These are phyloP conservation scores for Priocnemis perturbator DNA, from an alignment of 2,888 invertebrate genomes.

Conservation along the genomic window DNA sequence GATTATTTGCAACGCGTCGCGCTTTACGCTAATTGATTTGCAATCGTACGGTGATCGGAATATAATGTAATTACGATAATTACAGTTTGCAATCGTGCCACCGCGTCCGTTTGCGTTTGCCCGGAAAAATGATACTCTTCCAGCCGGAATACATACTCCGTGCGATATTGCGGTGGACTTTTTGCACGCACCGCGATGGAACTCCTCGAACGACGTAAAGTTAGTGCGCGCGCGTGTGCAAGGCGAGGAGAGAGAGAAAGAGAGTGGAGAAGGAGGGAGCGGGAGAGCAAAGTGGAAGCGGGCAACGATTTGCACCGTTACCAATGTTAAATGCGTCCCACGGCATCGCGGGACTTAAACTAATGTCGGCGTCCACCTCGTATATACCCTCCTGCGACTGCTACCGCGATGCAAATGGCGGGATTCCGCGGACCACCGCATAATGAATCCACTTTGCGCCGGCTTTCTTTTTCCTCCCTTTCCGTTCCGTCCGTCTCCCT, in stretches of 20 bases:
- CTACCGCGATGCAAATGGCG: constrained; percentile 68
- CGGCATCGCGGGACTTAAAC: constrained; percentile 71
- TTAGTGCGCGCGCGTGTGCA: background rate
- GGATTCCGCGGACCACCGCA: constrained; percentile 65
- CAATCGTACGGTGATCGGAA: too few relatives aligned
- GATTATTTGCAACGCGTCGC: too few relatives aligned
- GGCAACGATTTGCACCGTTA: constrained; percentile 66
- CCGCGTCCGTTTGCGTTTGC: too few relatives aligned
- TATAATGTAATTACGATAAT: too few relatives aligned
- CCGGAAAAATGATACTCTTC: too few relatives aligned
- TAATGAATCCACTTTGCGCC: constrained; percentile 72
- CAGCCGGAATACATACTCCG: too few relatives aligned
- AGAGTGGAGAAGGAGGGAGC: background rate
- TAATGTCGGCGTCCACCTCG: constrained; percentile 68
- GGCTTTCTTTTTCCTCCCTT: constrained; percentile 26
- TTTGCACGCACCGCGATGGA: too few relatives aligned
- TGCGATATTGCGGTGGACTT: too few relatives aligned
- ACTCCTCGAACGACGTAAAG: too few relatives aligned
- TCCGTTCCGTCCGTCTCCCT: constrained; percentile 3
- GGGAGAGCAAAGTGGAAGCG: background rate
- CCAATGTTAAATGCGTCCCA: constrained; percentile 73
- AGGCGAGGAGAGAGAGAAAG: background rate
- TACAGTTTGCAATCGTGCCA: too few relatives aligned
- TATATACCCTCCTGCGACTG: constrained; percentile 54
- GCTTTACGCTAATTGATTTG: too few relatives aligned